These are phyloP conservation scores for Pica pica DNA, from an alignment of 2,113 vertebrate genomes.

Conservation along the genomic window DNA sequence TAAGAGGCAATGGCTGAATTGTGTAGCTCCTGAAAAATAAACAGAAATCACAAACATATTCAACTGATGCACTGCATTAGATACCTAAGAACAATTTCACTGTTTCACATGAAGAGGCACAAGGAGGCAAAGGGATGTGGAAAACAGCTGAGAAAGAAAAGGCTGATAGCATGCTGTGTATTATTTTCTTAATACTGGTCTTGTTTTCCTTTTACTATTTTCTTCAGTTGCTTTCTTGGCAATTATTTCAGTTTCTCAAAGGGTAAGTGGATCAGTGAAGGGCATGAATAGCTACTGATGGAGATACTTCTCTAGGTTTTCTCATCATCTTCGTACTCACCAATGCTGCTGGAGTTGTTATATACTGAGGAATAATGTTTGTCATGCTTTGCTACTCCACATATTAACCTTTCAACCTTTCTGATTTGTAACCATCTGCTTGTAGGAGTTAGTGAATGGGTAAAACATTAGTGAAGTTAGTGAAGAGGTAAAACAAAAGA, in stretches of 20 bases:
- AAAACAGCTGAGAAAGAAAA: background rate
- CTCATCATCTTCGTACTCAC: background rate
- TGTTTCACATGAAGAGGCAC: background rate
- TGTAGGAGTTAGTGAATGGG: background rate
- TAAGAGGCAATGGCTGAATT: background rate
- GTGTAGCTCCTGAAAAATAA: slow-evolving; percentile 20
- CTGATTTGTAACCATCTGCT: background rate
- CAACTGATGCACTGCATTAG: background rate
- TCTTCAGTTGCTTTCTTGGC: background rate
- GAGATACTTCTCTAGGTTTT: background rate
- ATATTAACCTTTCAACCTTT: background rate
- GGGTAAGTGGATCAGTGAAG: background rate
- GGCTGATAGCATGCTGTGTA: background rate
- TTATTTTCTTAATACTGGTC: background rate
- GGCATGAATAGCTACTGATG: background rate
- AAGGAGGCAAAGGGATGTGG: background rate
- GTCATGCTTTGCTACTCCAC: background rate
- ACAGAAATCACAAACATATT: background rate
- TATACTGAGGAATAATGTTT: background rate
- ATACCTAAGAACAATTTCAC: background rate
- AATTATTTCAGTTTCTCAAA: background rate
- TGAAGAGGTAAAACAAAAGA: background rate
- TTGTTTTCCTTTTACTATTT: background rate
- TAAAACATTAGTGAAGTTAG: too few relatives aligned
- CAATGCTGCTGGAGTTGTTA: background rate